phyloP scores from a whole-genome alignment of 2,113 vertebrate species.

The Carassius carassius region DNA sequence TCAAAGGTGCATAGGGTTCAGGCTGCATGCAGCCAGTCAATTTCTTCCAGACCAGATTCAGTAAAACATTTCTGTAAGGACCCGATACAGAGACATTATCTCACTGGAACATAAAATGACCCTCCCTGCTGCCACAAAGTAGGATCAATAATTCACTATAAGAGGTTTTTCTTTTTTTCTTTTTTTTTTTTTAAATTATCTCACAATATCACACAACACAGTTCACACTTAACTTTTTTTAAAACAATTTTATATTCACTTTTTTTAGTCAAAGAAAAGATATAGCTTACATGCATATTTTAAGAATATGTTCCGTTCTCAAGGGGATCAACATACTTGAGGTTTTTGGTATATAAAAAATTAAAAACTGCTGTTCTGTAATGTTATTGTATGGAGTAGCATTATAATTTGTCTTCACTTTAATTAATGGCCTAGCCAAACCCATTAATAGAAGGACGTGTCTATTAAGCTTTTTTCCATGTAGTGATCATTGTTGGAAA shows the following conservation, averaged over 20 bases:
- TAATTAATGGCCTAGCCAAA: not conserved
- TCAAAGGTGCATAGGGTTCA: not conserved
- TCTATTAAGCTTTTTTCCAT: not conserved
- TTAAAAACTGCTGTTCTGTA: not conserved
- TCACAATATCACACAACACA: too few relatives aligned
- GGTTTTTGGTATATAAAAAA: too few relatives aligned
- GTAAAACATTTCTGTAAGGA: not conserved
- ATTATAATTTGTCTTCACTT: not conserved
- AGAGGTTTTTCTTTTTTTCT: too few relatives aligned
- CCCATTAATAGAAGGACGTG: not conserved
- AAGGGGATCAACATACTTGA: too few relatives aligned
- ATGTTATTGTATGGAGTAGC: not conserved
- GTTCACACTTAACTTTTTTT: too few relatives aligned
- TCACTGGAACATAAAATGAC: not conserved
- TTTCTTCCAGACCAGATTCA: too few relatives aligned
- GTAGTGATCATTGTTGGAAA: not conserved
- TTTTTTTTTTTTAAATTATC: too few relatives aligned
- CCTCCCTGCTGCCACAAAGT: not conserved
- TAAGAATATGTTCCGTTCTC: too few relatives aligned
- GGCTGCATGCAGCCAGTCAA: too few relatives aligned
- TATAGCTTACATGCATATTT: too few relatives aligned
- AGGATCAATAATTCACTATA: not conserved
- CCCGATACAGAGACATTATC: not conserved
- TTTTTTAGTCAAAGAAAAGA: too few relatives aligned
- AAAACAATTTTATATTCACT: too few relatives aligned